Conservation (phyloP, 2,797 vertebrate species). For the Paramormyrops hopkinsi region DNA sequence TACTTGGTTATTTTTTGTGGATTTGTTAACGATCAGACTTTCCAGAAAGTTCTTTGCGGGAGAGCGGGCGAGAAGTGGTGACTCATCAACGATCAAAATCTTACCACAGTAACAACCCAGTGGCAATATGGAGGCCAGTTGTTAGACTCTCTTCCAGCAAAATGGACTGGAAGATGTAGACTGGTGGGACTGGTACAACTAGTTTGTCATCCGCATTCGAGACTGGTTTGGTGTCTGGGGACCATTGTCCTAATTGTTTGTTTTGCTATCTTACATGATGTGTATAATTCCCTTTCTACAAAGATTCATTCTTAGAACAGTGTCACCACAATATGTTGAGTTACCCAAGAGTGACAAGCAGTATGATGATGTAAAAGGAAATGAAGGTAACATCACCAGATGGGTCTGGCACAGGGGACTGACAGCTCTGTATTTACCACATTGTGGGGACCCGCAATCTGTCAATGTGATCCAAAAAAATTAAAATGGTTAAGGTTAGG, state of each 20-base stretch:
- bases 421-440: not conserved
- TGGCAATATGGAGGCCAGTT: not conserved
- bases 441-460: not conserved
- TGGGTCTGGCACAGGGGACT: not conserved
- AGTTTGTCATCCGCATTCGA: not conserved
- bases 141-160: not conserved
- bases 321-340: not conserved
- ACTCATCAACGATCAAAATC: not conserved
- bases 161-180: not conserved
- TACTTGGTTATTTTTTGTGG: not conserved
- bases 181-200: not conserved
- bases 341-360: not conserved
- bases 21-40: not conserved
- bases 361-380: not conserved
- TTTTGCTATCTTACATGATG: not conserved
- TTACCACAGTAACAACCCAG: not conserved
- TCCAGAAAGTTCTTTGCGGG: not conserved
- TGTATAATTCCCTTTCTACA: not conserved
- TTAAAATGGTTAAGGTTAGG: not conserved
- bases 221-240: not conserved
- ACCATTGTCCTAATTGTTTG: not conserved
- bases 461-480: not conserved
- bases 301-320: not conserved
- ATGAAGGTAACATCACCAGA: not conserved
- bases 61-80: not conserved